Conservation (phyloP, 1,140 invertebrate genomes). For the Heliconius hermathena region DNA sequence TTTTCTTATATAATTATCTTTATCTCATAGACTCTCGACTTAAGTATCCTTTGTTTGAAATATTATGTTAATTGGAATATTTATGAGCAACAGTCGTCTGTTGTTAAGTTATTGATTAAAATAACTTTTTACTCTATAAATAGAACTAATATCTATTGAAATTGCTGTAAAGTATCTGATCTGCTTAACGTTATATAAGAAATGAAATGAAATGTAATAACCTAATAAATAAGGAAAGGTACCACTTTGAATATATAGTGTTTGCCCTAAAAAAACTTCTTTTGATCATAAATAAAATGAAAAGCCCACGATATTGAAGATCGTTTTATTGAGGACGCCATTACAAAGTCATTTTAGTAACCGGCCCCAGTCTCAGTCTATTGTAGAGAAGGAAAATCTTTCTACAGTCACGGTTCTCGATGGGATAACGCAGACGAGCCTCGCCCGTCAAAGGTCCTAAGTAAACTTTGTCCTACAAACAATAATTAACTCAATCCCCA, state of each 20-base stretch:
- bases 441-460: conserved; percentile 61
- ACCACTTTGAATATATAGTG: conserved; percentile 27
- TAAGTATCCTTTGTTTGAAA: conserved; percentile 6
- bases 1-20: conserved; percentile 43
- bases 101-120: neutral
- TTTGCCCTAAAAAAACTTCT: conserved; percentile 46
- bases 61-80: conserved; percentile 11
- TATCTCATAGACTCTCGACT: conserved; percentile 25
- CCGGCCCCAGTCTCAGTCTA: conserved; percentile 75
- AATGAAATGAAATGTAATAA: neutral
- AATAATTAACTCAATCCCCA: conserved; percentile 73
- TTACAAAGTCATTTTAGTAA: conserved; percentile 78
- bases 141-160: neutral
- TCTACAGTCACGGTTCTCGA: conserved; percentile 81
- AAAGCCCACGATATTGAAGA: conserved; percentile 63
- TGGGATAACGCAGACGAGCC: conserved; percentile 72
- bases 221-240: neutral
- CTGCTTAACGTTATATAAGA: neutral
- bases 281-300: conserved; percentile 63
- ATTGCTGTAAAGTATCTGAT: neutral
- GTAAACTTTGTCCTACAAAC: conserved; percentile 55
- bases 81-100: neutral
- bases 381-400: conserved; percentile 81
- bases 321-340: conserved; percentile 75
- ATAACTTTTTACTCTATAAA: neutral